Evolutionary conservation across 2,113 vertebrate species (phyloP).

Genomic region (Tragelaphus strepsiceros): DNA sequence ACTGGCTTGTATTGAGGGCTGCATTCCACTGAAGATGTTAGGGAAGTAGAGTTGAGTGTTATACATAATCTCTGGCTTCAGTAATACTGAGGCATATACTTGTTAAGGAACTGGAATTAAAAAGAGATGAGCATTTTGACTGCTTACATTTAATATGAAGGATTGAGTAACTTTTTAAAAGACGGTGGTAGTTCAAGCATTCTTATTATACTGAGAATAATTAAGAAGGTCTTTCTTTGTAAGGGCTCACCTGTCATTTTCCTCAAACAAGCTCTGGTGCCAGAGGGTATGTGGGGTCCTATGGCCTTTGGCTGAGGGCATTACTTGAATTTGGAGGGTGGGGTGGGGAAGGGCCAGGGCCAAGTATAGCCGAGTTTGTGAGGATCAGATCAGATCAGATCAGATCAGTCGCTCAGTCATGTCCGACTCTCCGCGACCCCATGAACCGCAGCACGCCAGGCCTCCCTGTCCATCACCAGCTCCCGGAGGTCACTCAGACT

Average conservation of each 20-base stretch:
- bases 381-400: no score
- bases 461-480: no score
- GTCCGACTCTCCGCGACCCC: no score
- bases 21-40: neutral
- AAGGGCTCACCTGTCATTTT: neutral
- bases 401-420: no score
- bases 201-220: neutral
- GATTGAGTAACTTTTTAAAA: neutral
- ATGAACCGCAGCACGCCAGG: no score
- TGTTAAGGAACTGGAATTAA: neutral
- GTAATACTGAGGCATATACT: neutral
- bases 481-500: no score
- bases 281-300: neutral
- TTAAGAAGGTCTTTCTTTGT: neutral
- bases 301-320: neutral
- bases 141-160: neutral
- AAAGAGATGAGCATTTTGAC: neutral
- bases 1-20: neutral
- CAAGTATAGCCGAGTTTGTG: neutral
- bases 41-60: no score
- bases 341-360: neutral
- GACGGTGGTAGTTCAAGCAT: neutral
- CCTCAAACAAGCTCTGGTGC: neutral
- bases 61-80: neutral
- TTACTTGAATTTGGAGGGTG: neutral